These are phyloP conservation scores for Urophycis tenuis DNA, from an alignment of 2,797 vertebrate genomes.

Conservation along the genomic window DNA sequence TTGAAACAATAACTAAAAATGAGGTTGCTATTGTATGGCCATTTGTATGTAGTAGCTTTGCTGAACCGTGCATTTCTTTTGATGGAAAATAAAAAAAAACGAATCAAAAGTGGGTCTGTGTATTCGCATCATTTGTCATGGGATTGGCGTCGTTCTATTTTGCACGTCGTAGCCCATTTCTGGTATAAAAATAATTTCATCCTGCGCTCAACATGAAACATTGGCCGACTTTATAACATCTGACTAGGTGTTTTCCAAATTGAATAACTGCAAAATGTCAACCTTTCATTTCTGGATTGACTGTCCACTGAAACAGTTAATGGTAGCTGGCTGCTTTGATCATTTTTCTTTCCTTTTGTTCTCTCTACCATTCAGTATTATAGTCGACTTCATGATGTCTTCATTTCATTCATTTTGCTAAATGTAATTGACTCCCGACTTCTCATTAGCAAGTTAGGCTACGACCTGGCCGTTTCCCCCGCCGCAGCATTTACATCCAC, in stretches of 20 bases:
- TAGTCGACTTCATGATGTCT: not conserved
- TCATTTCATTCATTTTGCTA: not conserved
- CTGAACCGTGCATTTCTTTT: conserved; percentile 83
- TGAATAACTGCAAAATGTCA: conserved; percentile 14
- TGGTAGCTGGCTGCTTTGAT: not conserved
- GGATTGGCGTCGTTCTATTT: not conserved
- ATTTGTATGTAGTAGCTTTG: conserved; percentile 88
- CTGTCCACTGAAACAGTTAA: conserved; percentile 1
- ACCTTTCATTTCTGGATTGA: conserved; percentile 18
- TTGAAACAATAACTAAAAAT: conserved; percentile 61
- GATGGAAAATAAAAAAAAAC: conserved; percentile 83
- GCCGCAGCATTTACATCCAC: not conserved
- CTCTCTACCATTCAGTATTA: not conserved
- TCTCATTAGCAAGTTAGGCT: not conserved
- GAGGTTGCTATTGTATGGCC: conserved; percentile 77
- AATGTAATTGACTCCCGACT: not conserved
- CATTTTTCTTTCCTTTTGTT: not conserved
- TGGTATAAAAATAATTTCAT: not conserved
- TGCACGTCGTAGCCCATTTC: not conserved
- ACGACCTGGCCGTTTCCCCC: not conserved
- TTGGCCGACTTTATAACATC: conserved; percentile 19
- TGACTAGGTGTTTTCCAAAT: conserved; percentile 29
- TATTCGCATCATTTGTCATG: not conserved
- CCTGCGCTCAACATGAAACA: conserved; percentile 10
- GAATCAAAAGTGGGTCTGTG: conserved; percentile 43